Evolutionary conservation across 2,797 vertebrate species (phyloP), one percentile per base, ranked within the genome.

Genomic region (Brachymystax lenok): DNA sequence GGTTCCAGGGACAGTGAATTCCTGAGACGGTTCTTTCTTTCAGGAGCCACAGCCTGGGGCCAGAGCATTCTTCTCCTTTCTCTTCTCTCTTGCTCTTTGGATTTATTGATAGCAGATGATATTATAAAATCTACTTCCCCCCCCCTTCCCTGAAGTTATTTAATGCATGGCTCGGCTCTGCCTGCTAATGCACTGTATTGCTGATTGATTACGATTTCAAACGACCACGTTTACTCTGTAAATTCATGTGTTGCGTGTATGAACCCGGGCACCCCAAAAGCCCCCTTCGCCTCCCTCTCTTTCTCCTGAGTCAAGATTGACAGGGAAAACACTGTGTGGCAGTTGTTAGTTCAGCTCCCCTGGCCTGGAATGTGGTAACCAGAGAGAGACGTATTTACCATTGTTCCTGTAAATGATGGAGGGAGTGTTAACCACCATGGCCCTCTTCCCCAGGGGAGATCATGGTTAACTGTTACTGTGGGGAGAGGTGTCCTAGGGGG

Each of bases 71-170:
- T 69, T 13, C 69, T 70, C 40, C 13, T 7, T n/a, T 17, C 13
- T 16, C 19, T 33, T 69, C 30, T 69, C 66, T 33, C 66, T 68
- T 5, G 14, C 69, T 5, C 30, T 77, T 75, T 71, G 77, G 77
- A 78, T 80, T 87, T 84, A 71, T 75, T 80, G 76, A 85, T 84
- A 86, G 79, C 83, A 85, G 87, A 86, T 83, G 85, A 88, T 82
- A 77, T 13, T 59, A 64, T 24, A 54, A 16, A 33, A 6, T 17
- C 27, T 17, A 33, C 64, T 30, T 63, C 19, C 6, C 19, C 67
- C 70, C 80, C 85, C 80, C 82, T 74, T 10, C 64, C 40, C 63
- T 87, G 88, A 89, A 79, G 84, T 89, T 73, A 86, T 88, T 88
- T 87, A 87, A 87, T 86, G 86, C 85, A 74, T 33, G 28, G 0